These are phyloP conservation scores for Ceyx margarethae DNA, from an alignment of 2,113 vertebrate species.

Conservation along the genomic window DNA sequence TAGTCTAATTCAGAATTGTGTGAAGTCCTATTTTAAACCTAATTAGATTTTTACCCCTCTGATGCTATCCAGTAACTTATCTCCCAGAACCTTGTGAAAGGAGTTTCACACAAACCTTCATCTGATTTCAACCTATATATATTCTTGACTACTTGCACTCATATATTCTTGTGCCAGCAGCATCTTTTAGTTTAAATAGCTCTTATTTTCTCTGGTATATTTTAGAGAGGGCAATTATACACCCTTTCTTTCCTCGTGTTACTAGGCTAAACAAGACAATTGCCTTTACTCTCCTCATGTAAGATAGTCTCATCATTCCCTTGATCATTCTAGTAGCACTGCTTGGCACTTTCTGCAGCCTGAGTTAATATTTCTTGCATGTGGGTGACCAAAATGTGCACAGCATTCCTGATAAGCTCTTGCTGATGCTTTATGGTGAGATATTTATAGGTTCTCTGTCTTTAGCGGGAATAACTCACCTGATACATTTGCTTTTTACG, in stretches of 20 bases:
- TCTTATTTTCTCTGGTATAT: background rate
- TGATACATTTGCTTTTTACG: background rate
- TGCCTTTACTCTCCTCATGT: background rate
- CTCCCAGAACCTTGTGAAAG: background rate
- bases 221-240: background rate
- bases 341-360: background rate
- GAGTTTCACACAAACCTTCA: background rate
- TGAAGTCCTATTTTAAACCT: conserved; percentile 1
- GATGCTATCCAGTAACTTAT: background rate
- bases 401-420: background rate
- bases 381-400: background rate
- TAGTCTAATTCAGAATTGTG: conserved; percentile 16
- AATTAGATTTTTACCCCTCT: conserved; percentile 20
- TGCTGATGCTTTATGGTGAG: background rate
- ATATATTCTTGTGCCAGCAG: background rate
- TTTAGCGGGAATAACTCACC: background rate
- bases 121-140: conserved; percentile 1
- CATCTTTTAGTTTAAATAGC: background rate
- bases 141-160: background rate
- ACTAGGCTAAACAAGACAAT: background rate
- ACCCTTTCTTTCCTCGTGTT: background rate
- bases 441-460: background rate
- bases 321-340: background rate
- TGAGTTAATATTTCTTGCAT: background rate
- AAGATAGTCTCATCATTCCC: background rate